phyloP scores from a whole-genome alignment of 2,797 vertebrate species.

The Melanotaenia pygmaea region DNA sequence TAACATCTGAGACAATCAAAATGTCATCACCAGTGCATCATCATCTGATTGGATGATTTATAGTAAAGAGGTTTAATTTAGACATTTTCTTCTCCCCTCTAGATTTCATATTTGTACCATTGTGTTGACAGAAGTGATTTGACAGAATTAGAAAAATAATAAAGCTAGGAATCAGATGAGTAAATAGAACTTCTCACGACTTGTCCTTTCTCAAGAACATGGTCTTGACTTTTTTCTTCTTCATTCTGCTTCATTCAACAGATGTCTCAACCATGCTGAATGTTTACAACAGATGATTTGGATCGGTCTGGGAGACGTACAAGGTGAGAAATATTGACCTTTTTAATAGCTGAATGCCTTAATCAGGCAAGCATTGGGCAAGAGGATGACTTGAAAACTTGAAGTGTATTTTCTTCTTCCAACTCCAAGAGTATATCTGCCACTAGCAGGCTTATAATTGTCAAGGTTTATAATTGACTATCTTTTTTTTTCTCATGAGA shows the following conservation, averaged over 20 bases:
- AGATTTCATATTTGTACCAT: not conserved
- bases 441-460: not conserved
- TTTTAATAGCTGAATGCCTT: not conserved
- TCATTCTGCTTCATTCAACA: slow-evolving; percentile 37
- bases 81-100: not conserved
- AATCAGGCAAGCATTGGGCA: not conserved
- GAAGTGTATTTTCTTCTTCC: not conserved
- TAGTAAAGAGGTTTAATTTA: slow-evolving; percentile 29
- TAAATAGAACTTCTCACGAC: not conserved
- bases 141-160: not conserved
- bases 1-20: slow-evolving; percentile 18
- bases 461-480: not conserved
- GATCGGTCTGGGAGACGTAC: slow-evolving; percentile 25
- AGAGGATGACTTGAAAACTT: not conserved
- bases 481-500: not conserved
- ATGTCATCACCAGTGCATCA: slow-evolving; percentile 4
- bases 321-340: slow-evolving; percentile 35
- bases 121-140: not conserved
- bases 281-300: slow-evolving; percentile 11
- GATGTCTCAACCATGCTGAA: slow-evolving; percentile 56
- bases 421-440: no score
- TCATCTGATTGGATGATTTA: slow-evolving; percentile 58
- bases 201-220: not conserved
- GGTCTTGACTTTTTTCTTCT: no score
- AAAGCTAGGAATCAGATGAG: not conserved